phyloP scores from a whole-genome alignment of 2,797 vertebrate genomes.

The Scolopax rusticola region DNA sequence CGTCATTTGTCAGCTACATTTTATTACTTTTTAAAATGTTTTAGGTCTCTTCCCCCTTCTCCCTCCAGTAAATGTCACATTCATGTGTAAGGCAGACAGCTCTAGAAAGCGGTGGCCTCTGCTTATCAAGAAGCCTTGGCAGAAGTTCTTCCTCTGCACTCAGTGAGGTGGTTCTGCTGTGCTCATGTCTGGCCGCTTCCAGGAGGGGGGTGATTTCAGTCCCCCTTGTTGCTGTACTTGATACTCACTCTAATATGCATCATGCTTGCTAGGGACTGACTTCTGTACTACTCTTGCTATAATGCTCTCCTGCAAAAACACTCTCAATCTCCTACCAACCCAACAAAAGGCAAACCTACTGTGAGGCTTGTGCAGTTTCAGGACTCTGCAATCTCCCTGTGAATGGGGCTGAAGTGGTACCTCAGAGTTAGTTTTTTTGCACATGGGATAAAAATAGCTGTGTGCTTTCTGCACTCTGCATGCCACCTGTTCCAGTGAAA shows the following conservation, averaged over 20 bases:
- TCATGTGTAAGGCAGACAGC: background rate
- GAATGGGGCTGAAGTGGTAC: background rate
- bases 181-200: background rate
- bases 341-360: background rate
- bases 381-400: background rate
- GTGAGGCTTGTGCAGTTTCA: background rate
- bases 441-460: background rate
- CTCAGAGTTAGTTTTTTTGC: background rate
- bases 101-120: background rate
- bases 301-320: background rate
- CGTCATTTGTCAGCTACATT: background rate
- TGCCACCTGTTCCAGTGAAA: slow-evolving; percentile 68
- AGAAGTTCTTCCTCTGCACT: background rate
- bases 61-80: background rate
- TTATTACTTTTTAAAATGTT: background rate
- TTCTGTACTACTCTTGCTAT: background rate
- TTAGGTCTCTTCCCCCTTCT: background rate
- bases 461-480: background rate
- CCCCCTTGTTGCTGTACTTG: background rate
- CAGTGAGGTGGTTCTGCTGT: background rate
- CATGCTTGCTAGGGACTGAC: background rate
- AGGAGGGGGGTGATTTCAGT: background rate
- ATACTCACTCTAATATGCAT: background rate
- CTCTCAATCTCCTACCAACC: background rate
- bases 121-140: background rate